Percentiles rank a stretch among this genome's conserved stretches.
Evolutionary conservation across 2,113 vertebrate species (phyloP).

Genomic region (Coreoperca whiteheadi): DNA sequence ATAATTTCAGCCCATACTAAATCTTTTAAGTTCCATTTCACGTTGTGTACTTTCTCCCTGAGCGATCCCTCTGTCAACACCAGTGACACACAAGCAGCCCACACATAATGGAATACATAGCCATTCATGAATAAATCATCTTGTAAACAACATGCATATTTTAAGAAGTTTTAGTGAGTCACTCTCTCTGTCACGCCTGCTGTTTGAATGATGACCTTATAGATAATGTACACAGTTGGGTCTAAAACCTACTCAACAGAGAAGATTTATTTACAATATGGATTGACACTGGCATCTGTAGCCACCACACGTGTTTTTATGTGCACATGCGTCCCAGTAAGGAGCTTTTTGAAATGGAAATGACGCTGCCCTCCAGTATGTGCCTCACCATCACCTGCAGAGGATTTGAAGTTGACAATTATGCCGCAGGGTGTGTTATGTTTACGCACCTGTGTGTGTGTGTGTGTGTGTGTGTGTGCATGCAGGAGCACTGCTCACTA

Average conservation of each 20-base stretch:
- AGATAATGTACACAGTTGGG: slow-evolving; percentile 35
- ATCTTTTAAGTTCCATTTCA: slow-evolving; percentile 34
- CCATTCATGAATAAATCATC: slow-evolving; percentile 72
- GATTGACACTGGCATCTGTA: slow-evolving; percentile 37
- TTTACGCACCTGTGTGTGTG: slow-evolving; percentile 38
- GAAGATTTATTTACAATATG: slow-evolving; percentile 57
- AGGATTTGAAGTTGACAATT: slow-evolving; percentile 63
- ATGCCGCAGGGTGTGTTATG: slow-evolving; percentile 29
- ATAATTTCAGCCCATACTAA: slow-evolving; percentile 1
- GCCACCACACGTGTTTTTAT: slow-evolving; percentile 15
- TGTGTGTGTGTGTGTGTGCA: slow-evolving; percentile 32
- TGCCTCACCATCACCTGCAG: slow-evolving; percentile 55
- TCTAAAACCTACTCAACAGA: slow-evolving; percentile 27
- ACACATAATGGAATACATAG: slow-evolving; percentile 54
- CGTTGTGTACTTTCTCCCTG: slow-evolving; percentile 17
- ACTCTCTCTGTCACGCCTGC: slow-evolving; percentile 51
- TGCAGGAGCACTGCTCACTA: slow-evolving; percentile 3
- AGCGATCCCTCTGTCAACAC: slow-evolving; percentile 51
- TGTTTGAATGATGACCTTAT: slow-evolving; percentile 57
- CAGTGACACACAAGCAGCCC: slow-evolving; percentile 56
- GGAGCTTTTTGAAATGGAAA: slow-evolving; percentile 80
- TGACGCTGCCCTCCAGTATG: slow-evolving; percentile 36
- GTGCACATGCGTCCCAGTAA: slow-evolving; percentile 24
- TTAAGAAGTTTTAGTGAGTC: slow-evolving; percentile 67
- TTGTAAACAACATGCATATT: slow-evolving; percentile 73